phyloP scores from a whole-genome alignment of 2,113 vertebrate genomes.

The Sinocyclocheilus rhinocerous region DNA sequence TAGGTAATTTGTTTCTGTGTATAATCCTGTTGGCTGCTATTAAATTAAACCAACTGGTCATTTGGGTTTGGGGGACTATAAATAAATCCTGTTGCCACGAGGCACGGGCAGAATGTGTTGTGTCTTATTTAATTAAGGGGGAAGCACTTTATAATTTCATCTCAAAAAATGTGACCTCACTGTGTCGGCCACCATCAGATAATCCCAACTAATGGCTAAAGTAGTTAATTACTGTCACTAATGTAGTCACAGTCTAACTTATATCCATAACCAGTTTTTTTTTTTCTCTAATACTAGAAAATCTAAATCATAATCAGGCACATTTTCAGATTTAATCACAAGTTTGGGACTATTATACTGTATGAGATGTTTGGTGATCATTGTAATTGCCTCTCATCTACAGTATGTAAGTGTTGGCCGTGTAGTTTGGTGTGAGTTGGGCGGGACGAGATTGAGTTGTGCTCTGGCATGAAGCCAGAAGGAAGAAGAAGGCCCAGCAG shows the following conservation, averaged over 20 bases:
- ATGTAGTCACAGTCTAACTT: slow-evolving; percentile 65
- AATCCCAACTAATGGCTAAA: slow-evolving; percentile 64
- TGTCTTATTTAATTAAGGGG: slow-evolving; percentile 78
- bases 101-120: slow-evolving; percentile 67
- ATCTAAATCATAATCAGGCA: not conserved
- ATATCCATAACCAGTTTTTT: slow-evolving; percentile 19
- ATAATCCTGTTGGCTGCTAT: slow-evolving; percentile 81
- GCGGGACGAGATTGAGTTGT: slow-evolving; percentile 21
- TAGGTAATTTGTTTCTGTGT: slow-evolving; percentile 82
- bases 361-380: slow-evolving; percentile 19
- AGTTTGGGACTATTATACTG: not conserved
- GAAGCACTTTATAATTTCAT: slow-evolving; percentile 80
- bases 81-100: slow-evolving; percentile 77
- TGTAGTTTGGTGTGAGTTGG: slow-evolving; percentile 20
- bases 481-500: not conserved
- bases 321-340: slow-evolving; percentile 5
- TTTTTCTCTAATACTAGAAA: slow-evolving; percentile 10
- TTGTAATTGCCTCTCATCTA: slow-evolving; percentile 13
- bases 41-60: slow-evolving; percentile 83
- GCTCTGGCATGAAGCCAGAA: slow-evolving; percentile 16
- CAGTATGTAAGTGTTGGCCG: not conserved
- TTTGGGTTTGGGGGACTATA: slow-evolving; percentile 77
- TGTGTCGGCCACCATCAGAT: slow-evolving; percentile 66
- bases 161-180: slow-evolving; percentile 73
- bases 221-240: slow-evolving; percentile 73